Evolutionary conservation across 2,888 invertebrate species (phyloP), one percentile per base, ranked within the genome.

Genomic region (Julus scandinavius): DNA sequence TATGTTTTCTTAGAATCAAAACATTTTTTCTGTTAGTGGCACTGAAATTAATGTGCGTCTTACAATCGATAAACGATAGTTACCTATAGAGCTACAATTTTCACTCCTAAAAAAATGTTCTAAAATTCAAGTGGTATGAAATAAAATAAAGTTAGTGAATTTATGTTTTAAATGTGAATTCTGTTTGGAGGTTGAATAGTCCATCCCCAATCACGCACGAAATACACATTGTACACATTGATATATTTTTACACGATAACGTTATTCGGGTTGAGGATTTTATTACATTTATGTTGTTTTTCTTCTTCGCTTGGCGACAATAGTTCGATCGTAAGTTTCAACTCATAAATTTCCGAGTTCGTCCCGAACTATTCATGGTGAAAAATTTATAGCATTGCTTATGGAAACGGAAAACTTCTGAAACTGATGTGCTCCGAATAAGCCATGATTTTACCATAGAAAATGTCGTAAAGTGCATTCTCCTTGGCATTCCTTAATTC

Each of bases 261-360:
- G 72, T 72, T 29, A 72, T 72, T 29, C 29, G 29, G 20, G 20
- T 72, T 13, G 11, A 72, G 29, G 29, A 72, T 72, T 29, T 72
- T 29, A 72, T 72, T 72, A 72, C 72, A 29, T 72, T 72, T 29
- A 72, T 72, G 72, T 72, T 72, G 72, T 72, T 72, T 72, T 72
- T 72, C 72, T n/a, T 72, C 29, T 72, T 72, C 72, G 5, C 29
- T 29, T 11, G 29, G 29, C 72, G 72, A 72, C 72, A 29, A 72
- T 72, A 72, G 72, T 20, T 72, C 3, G 72, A 72, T n/a, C 72
- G 72, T 72, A 72, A 72, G 72, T 72, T 72, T 72, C 29, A 20
- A n/a, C 72, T 72, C 72, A 29, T 72, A 72, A 72, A 72, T n/a
- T 72, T 72, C 72, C n/a, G 72, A 29, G 29, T 72, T 29, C 72